A percentile compares a stretch with the other conserved stretches of the same genome.
These are phyloP conservation scores for Coleophora deauratella DNA, from an alignment of 2,888 invertebrate genomes.

Conservation along the genomic window DNA sequence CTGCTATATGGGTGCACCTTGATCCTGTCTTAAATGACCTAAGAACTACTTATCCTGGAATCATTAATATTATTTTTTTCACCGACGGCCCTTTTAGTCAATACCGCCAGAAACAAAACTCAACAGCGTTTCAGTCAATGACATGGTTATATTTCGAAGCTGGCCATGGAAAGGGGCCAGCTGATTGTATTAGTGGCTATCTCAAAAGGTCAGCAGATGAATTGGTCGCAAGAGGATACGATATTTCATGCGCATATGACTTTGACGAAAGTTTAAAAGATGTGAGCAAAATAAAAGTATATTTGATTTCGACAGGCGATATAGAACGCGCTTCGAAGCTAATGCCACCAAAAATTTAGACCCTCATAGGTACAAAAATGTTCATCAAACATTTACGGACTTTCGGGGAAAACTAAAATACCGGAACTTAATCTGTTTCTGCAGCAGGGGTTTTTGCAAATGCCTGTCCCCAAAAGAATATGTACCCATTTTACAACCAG, in stretches of 20 bases:
- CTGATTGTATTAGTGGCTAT: conserved; percentile 14
- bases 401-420: neutral
- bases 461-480: neutral
- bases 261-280: conserved; percentile 4
- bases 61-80: conserved; percentile 27
- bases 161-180: conserved; percentile 19
- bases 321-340: neutral
- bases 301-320: neutral
- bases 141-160: conserved; percentile 10
- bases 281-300: conserved; percentile 5
- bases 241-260: conserved; percentile 3
- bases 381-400: too few species aligned
- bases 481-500: too few species aligned
- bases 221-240: conserved; percentile 4
- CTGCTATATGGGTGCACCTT: conserved; percentile 41
- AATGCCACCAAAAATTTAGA: neutral
- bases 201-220: conserved; percentile 9
- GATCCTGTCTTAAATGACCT: conserved; percentile 20
- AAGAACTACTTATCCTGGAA: conserved; percentile 7
- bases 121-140: conserved; percentile 9
- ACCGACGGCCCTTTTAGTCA: conserved; percentile 31
- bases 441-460: conserved; percentile 3
- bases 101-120: conserved; percentile 25
- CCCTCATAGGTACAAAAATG: too few species aligned
- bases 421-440: conserved; percentile 1